Conservation (phyloP, 64 coral and sea anemone genomes). For the Porites australiensis region DNA sequence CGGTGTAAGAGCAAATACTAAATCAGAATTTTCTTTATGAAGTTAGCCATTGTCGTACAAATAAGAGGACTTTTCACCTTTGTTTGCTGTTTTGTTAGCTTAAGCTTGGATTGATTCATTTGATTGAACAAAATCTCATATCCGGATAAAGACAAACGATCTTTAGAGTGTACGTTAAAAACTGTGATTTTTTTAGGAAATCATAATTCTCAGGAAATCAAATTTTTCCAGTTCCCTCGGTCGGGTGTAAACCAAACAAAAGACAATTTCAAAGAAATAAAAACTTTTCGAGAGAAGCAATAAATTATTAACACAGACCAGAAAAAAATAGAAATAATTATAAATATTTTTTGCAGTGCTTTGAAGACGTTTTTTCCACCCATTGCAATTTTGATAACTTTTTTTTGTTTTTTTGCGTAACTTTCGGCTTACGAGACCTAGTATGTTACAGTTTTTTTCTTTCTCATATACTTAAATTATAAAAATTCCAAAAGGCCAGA, state of each 20-base stretch:
- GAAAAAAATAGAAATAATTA: neutral
- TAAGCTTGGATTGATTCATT: neutral
- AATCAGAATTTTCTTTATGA: constrained; percentile 41
- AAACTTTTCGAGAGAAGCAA: neutral
- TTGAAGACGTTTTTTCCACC: neutral
- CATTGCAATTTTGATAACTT: neutral
- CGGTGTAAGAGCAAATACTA: constrained; percentile 25
- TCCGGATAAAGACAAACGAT: constrained; percentile 36
- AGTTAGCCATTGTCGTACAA: constrained; percentile 35
- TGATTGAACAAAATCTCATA: constrained; percentile 38
- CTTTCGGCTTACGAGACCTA: neutral
- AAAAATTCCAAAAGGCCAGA: neutral
- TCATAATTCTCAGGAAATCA: constrained; percentile 35
- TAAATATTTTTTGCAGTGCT: neutral
- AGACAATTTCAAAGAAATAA: constrained; percentile 36
- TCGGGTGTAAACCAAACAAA: constrained; percentile 51
- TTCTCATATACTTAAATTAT: neutral
- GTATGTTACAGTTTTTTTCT: neutral
- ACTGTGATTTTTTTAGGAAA: constrained; percentile 50
- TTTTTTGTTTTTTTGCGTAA: too few species aligned
- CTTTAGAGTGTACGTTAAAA: constrained; percentile 26
- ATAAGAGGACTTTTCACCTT: constrained; percentile 38
- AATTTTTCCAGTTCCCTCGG: constrained; percentile 34
- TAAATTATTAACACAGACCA: constrained; percentile 31
- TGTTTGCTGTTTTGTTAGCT: constrained; percentile 39